These are phyloP conservation scores for Baryphthengus martii DNA, from an alignment of 2,113 vertebrate genomes.

Conservation along the genomic window DNA sequence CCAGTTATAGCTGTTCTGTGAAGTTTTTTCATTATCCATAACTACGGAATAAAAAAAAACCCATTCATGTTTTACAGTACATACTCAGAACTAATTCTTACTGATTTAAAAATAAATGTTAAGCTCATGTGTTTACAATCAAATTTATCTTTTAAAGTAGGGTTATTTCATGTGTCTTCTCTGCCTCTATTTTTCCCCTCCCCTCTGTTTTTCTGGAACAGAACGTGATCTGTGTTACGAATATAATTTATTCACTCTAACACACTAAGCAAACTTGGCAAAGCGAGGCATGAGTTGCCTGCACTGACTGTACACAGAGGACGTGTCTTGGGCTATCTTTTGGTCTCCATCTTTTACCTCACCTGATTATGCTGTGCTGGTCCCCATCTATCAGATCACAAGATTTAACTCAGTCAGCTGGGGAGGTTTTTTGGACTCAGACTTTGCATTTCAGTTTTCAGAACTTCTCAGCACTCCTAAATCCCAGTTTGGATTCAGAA, in stretches of 20 bases:
- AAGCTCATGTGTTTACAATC: not conserved
- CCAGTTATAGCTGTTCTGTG: not conserved
- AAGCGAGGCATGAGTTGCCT: not conserved
- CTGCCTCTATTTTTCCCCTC: not conserved
- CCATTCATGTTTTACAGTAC: not conserved
- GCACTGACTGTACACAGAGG: not conserved
- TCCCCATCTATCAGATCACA: rapidly evolving
- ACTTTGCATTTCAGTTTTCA: not conserved
- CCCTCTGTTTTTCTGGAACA: not conserved
- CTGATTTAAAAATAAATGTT: not conserved
- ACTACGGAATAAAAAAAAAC: not conserved
- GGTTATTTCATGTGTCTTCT: not conserved
- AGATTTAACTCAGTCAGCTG: not conserved
- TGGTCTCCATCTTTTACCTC: not conserved
- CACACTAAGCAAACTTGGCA: not conserved
- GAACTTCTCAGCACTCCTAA: not conserved
- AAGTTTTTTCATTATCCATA: not conserved
- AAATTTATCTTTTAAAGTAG: not conserved
- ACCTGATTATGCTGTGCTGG: not conserved
- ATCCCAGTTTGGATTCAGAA: not conserved
- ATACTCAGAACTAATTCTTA: not conserved
- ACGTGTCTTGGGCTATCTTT: not conserved
- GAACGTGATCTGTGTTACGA: not conserved
- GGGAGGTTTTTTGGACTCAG: not conserved
- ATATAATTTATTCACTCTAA: not conserved